These are phyloP conservation scores for Drosophila cognata DNA, from an alignment of 2,888 invertebrate species.

Conservation along the genomic window DNA sequence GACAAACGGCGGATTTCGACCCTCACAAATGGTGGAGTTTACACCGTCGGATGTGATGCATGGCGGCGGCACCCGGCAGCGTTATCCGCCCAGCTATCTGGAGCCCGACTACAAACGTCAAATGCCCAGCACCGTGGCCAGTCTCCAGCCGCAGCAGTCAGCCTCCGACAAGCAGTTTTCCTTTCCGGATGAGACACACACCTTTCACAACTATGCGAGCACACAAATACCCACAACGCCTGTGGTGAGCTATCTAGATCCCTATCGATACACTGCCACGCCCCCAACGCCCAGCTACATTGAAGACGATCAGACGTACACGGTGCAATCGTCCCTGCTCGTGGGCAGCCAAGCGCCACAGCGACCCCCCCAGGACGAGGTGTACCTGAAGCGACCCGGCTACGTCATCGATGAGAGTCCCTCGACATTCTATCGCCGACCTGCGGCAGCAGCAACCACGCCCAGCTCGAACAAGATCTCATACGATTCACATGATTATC, in stretches of 20 bases:
- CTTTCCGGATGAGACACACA: constrained; percentile 54
- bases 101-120: constrained; percentile 61
- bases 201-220: constrained; percentile 39
- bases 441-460: constrained; percentile 36
- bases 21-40: constrained; percentile 79
- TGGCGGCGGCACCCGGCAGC: constrained; percentile 38
- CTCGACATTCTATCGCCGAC: constrained; percentile 57
- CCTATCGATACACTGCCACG: constrained; percentile 66
- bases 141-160: constrained; percentile 21
- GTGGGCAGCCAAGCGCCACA: constrained; percentile 64
- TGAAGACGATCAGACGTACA: constrained; percentile 74
- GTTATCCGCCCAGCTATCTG: constrained; percentile 70
- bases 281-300: constrained; percentile 41
- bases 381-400: constrained; percentile 74
- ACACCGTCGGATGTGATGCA: constrained; percentile 77
- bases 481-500: constrained; percentile 83
- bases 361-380: constrained; percentile 42
- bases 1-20: constrained; percentile 68
- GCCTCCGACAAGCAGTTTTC: constrained; percentile 67
- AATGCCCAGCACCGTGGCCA: constrained; percentile 51
- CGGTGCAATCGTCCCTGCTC: constrained; percentile 80
- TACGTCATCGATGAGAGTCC: constrained; percentile 80
- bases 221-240: constrained; percentile 74
- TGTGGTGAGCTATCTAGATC: constrained; percentile 80
- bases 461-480: constrained; percentile 71